Evolutionary conservation across 2,113 vertebrate genomes (phyloP).

Genomic region (Seriola dumerili): DNA sequence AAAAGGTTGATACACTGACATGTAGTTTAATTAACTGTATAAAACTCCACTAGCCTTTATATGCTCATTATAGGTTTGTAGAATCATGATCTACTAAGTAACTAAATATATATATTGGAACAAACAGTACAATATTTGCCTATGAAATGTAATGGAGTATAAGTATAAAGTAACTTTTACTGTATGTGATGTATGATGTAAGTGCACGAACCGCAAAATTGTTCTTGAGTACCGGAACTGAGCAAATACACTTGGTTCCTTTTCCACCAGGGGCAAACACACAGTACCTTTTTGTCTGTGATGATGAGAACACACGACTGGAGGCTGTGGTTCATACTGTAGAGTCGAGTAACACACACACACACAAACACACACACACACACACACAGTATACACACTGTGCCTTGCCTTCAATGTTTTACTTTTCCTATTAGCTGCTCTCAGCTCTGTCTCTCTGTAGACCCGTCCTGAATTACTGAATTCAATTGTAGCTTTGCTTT

Average conservation of each 20-base stretch:
- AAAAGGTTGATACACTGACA: neutral
- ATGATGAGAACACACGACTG: slow-evolving; percentile 18
- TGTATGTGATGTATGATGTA: neutral
- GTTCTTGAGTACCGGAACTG: neutral
- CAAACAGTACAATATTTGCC: neutral
- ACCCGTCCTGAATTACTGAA: slow-evolving; percentile 45
- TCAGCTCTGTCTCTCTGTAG: slow-evolving; percentile 48
- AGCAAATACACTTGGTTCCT: slow-evolving; percentile 12
- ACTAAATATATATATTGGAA: neutral
- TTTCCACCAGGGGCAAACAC: neutral
- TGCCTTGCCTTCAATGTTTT: slow-evolving; percentile 6
- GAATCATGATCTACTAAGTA: slow-evolving; percentile 2
- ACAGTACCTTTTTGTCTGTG: neutral
- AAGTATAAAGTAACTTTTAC: neutral
- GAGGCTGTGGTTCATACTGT: slow-evolving; percentile 16
- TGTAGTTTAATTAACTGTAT: neutral
- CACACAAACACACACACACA: slow-evolving; percentile 12
- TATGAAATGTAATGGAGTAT: neutral
- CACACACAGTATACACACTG: slow-evolving; percentile 15
- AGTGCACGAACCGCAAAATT: neutral
- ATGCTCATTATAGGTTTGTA: neutral
- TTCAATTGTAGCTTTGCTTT: slow-evolving; percentile 32
- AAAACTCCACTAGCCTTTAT: neutral
- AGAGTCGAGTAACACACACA: slow-evolving; percentile 4
- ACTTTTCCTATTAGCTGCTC: slow-evolving; percentile 46